Base-by-base conservation (phyloP, 2,113 vertebrate species). In the Benitochromis conjunctus region DNA sequence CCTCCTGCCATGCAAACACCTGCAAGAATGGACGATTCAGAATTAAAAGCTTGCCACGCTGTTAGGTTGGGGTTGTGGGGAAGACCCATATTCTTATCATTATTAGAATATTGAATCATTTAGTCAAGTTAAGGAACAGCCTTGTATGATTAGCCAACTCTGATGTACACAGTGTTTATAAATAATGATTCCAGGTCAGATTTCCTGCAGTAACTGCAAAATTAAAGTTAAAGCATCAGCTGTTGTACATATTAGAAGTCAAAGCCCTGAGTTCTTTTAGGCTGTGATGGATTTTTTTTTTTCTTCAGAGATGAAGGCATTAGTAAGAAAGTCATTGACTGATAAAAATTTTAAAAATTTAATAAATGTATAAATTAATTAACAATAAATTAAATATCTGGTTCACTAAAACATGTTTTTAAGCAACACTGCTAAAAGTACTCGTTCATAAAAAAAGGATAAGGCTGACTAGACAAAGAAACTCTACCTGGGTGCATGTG, bases 1-100 rank as follows among this genome's bases (percentile, higher is more conserved):
- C 94, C 87, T 94, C 96, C 87, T 94, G 95, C 88, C 91, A 91
- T 11, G 93, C 86, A 74, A 93, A 92, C 86, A 86, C 91, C 95
- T 94, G 34, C 8, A 55, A 60, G 6, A 5, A 5, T 5, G 46
- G 29, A 57, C 1, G 29, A 77, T 41, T 56, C 21, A 16, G 5
- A 24, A 13, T 90, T n/a, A 86, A 46, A 43, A 6, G 43, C 5
- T 9, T 9, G 7, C 3, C 12, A 19, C 18, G 26, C 26, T 26
- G n/a, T n/a, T n/a, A n/a, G n/a, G n/a, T n/a, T n/a, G n/a, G n/a
- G n/a, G n/a, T n/a, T n/a, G n/a, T n/a, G n/a, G n/a, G n/a, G n/a
- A n/a, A n/a, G n/a, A n/a, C n/a, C n/a, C n/a, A n/a, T 26, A 64
- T 38, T 64, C 60, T 38, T 64, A 64, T 64, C 31, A 38, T 64